Evolutionary conservation across 2,113 vertebrate genomes (phyloP).

Genomic region (Mola mola): DNA sequence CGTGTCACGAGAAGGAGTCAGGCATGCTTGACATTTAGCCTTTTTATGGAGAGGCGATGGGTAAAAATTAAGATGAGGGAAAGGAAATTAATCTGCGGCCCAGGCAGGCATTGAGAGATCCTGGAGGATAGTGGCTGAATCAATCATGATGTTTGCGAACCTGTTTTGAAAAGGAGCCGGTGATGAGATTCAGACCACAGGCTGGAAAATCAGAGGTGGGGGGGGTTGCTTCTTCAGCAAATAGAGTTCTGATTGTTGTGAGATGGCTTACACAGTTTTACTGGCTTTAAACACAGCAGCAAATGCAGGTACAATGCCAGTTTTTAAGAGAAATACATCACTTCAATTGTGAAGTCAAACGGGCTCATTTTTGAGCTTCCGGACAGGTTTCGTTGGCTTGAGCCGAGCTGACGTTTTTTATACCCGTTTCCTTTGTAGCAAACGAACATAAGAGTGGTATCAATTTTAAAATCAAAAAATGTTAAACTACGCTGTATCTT

Average conservation of each 20-base stretch:
- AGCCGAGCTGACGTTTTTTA: too few relatives aligned
- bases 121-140: conserved; percentile 90
- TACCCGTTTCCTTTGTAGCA: too few relatives aligned
- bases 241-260: conserved; percentile 55
- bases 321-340: neutral
- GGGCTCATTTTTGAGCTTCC: neutral
- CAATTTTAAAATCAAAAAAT: too few relatives aligned
- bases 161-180: conserved; percentile 91
- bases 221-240: conserved; percentile 24
- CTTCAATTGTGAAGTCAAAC: too few relatives aligned
- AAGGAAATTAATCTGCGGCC: conserved; percentile 94
- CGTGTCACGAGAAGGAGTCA: conserved; percentile 96
- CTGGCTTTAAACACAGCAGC: conserved; percentile 25
- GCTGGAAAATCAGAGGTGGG: conserved; percentile 65
- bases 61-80: conserved; percentile 97
- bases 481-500: too few relatives aligned
- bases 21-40: conserved; percentile 99
- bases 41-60: conserved; percentile 96
- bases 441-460: too few relatives aligned
- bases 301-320: neutral
- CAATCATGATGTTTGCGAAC: conserved; percentile 88
- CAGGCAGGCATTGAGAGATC: conserved; percentile 89
- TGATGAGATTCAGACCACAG: conserved; percentile 92
- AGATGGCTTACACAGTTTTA: conserved; percentile 18
- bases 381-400: too few relatives aligned